These are phyloP conservation scores for Amazona guildingii DNA, from an alignment of 2,113 vertebrate species.

Conservation along the genomic window DNA sequence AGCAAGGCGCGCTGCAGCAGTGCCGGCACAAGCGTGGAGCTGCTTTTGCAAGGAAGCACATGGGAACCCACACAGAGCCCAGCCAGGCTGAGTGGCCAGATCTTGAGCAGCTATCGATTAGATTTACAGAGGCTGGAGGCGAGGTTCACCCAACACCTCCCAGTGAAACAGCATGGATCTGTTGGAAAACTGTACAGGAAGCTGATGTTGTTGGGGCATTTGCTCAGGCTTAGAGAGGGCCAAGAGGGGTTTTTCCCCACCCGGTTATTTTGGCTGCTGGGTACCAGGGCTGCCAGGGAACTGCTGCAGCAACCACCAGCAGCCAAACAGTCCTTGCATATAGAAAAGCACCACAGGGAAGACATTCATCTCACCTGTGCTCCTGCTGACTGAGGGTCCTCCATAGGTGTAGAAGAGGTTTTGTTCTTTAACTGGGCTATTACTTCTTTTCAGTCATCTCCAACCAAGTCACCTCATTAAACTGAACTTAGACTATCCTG, in stretches of 20 bases:
- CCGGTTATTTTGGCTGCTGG: background rate
- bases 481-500: background rate
- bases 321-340: background rate
- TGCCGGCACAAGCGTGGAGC: background rate
- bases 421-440: background rate
- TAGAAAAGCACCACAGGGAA: background rate
- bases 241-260: background rate
- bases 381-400: background rate
- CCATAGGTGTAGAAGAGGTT: background rate
- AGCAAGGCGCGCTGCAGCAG: rapidly evolving
- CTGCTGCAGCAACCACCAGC: background rate
- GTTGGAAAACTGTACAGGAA: background rate
- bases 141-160: background rate
- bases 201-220: background rate
- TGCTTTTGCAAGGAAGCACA: background rate
- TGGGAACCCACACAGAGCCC: background rate
- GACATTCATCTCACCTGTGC: background rate
- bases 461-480: background rate
- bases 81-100: too few species aligned
- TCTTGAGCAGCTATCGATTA: background rate
- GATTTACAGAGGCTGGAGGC: too few species aligned
- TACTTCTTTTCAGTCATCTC: background rate
- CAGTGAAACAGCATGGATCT: background rate
- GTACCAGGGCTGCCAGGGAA: background rate
- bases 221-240: background rate